Base-by-base conservation (phyloP, 2,888 invertebrate species). In the Venusia cambrica region DNA sequence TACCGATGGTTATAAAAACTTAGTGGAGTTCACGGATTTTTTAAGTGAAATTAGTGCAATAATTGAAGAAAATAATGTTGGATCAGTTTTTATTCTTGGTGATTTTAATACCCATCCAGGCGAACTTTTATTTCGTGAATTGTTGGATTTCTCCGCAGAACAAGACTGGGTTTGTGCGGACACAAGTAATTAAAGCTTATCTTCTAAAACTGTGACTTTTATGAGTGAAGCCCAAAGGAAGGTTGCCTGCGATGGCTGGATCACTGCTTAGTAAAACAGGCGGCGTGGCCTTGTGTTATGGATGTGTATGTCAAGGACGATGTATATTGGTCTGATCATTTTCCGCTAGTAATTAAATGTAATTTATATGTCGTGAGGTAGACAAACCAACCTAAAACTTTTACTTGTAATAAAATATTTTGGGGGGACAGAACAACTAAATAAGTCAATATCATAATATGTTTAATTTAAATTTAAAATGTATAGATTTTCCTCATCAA, bases 321-420 rank as follows among this genome's bases (percentile, higher is more conserved):
- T n/a, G 21, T 21, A 4, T 1, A 9, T 2, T 21, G 12, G 17
- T 34, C 34, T 2, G 34, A 34, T 7, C 34, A 34, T 22, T 34
- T 11, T 16, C 20, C 26, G 1, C 11, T 34, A 4, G 11, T 34
- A 3, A 9, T 34, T 15, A 8, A 26, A 7, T 34, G 17, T 34
- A 34, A 34, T 4, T 3, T 34, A 1, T 2, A 14, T 4, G 14
- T 14, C 4, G 14, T 14, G 2, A 14, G 2, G 14, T 14, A 3
- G 14, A 14, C 2, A 14, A 14, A 2, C 14, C 14, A 14, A 4
- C 4, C 14, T 3, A 14, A 4, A 14, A 2, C 14, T 4, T 4
- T 2, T 14, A 14, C 14, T 14, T 14, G 14, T 14, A 14, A 14
- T 14, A 3, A 14, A 14, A 14, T 14, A 14, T 14, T 3, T 3